Evolutionary conservation across 1,140 invertebrate genomes (phyloP).

Genomic region (Dufourea novaeangliae): DNA sequence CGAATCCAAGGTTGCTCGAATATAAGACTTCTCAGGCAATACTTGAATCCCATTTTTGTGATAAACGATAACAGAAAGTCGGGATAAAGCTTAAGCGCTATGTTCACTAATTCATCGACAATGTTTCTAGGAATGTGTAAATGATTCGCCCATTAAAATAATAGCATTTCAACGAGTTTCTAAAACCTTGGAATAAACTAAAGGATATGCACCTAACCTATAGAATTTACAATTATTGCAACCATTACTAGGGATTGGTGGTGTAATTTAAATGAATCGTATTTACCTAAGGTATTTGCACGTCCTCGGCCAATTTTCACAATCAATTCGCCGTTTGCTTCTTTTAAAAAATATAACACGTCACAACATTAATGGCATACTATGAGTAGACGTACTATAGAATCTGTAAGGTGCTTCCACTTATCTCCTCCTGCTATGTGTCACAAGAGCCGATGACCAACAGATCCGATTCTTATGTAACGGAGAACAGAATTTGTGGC

Average conservation of each 20-base stretch:
- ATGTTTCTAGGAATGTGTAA: background rate
- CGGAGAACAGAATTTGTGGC: background rate
- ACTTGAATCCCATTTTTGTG: background rate
- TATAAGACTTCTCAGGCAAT: slow-evolving; percentile 1
- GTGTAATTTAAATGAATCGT: background rate
- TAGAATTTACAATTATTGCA: background rate
- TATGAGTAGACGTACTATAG: slow-evolving; percentile 53
- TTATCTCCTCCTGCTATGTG: slow-evolving; percentile 11
- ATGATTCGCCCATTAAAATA: background rate
- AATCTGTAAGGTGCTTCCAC: slow-evolving; percentile 38
- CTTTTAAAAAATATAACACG: slow-evolving; percentile 76
- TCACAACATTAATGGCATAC: slow-evolving; percentile 78
- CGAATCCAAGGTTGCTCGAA: slow-evolving; percentile 20
- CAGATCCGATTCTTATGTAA: background rate
- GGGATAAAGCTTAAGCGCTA: background rate
- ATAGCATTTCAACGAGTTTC: background rate
- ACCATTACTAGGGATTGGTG: background rate
- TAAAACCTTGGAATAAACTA: slow-evolving; percentile 12
- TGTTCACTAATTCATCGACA: background rate
- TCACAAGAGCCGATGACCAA: background rate
- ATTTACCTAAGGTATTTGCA: slow-evolving; percentile 64
- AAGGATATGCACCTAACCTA: slow-evolving; percentile 53
- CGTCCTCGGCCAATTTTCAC: slow-evolving; percentile 52
- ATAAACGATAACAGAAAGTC: background rate
- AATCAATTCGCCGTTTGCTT: slow-evolving; percentile 47